Evolutionary conservation across 2,797 vertebrate genomes (phyloP).

Genomic region (Smutsia gigantea): DNA sequence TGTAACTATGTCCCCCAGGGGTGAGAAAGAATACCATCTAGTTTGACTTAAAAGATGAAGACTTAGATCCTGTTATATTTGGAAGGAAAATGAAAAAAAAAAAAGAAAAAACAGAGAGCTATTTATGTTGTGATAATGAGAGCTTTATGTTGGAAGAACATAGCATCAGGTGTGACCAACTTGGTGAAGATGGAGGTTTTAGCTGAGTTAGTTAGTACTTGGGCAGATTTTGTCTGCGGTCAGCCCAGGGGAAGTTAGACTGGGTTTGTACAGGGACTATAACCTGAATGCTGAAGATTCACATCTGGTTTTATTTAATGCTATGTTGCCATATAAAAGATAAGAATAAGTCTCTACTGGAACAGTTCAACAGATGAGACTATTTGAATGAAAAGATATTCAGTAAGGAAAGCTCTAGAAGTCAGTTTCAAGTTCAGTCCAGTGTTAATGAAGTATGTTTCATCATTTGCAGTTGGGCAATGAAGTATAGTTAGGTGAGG

Average conservation of each 20-base stretch:
- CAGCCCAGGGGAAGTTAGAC: not conserved
- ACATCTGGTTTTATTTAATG: constrained; percentile 25
- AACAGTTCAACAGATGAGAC: not conserved
- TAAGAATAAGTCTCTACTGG: not conserved
- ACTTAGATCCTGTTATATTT: constrained; percentile 7
- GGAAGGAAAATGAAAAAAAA: not conserved
- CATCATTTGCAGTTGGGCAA: not conserved
- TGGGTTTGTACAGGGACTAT: not conserved
- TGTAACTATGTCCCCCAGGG: not conserved
- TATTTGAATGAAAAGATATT: not conserved
- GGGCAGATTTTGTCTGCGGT: not conserved
- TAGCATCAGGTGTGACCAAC: not conserved
- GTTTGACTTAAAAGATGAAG: constrained; percentile 3
- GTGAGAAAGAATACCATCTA: not conserved
- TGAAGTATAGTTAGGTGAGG: not conserved
- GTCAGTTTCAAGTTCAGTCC: not conserved
- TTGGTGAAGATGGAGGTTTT: not conserved
- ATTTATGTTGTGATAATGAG: not conserved
- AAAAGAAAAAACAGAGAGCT: not conserved
- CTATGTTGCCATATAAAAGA: not conserved
- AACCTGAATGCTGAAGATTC: not conserved
- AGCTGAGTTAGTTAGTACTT: not conserved
- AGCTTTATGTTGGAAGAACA: not conserved
- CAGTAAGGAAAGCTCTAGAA: not conserved
- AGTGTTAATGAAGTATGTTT: not conserved